Base-by-base conservation (phyloP, 2,113 vertebrate genomes). In the cat (Felis catus) region DNA sequence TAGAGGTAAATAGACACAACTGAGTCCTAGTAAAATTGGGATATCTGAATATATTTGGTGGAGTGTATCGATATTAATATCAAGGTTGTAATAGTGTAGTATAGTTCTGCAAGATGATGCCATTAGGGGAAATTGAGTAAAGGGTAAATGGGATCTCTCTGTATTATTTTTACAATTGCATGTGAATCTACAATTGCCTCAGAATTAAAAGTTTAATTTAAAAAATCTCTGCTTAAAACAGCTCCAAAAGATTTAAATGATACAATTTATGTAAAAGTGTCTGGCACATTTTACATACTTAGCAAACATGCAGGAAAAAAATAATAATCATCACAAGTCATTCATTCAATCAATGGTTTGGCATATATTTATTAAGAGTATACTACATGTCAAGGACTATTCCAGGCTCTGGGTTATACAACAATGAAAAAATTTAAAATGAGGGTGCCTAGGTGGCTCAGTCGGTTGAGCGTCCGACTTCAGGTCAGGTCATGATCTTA, bases 141-240 rank as follows among this genome's bases (percentile, higher is more conserved):
- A 91, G 13, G 12, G 31, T 58, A 88, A 81, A 93, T 83, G 45
- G 5, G 11, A 96, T 90, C 79, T 63, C 36, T 63, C 36, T 93
- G 15, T 36, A 39, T 86, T 85, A 89, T 65, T 80, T 90, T 76
- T 76, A 82, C 13, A 82, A 82, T 10, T 88, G 9, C 36, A 29
- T 31, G 23, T 90, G 45, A 81, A 14, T 66, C 55, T 85, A 76
- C 7, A 78, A 74, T 74, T 91, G 13, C n/a, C 25, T 94, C 12
- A 94, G 87, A 91, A 94, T 61, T 73, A 33, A 85, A 95, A 65
- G 13, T 80, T 55, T 31, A n/a, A 86, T 81, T 53, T 55, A 19
- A 31, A 93, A 94, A 55, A 33, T 39, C 2, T 84, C 31, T 74
- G 23, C 55, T 74, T 91, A 84, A 84, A 92, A 78, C 9, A 95